phyloP scores from a whole-genome alignment of 2,113 vertebrate genomes.

The Ginglymostoma cirratum region DNA sequence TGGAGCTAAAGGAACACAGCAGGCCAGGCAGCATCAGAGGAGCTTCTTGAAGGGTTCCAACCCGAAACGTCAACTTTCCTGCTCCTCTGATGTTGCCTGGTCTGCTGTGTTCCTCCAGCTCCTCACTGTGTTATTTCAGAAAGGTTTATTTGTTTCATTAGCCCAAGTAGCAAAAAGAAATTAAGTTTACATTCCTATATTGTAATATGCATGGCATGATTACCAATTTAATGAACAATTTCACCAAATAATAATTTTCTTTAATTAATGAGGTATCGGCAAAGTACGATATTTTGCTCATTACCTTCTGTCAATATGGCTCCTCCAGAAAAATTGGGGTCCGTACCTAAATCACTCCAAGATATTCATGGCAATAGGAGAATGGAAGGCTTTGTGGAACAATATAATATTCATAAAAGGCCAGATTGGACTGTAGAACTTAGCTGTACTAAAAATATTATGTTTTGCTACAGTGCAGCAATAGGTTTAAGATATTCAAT shows the following conservation, averaged over 20 bases:
- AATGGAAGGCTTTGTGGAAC: not conserved
- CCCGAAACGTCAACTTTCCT: no score
- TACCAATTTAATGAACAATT: not conserved
- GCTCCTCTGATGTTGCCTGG: no score
- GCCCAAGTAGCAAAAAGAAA: not conserved
- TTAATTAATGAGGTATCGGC: not conserved
- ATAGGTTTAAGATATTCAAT: not conserved
- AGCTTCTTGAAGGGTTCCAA: no score
- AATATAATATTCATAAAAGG: no score
- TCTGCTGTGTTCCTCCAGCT: no score
- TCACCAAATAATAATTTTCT: not conserved
- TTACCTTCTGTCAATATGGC: not conserved
- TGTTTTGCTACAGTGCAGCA: no score
- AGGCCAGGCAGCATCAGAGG: no score
- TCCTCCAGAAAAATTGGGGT: not conserved
- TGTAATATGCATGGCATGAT: not conserved
- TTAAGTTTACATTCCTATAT: not conserved
- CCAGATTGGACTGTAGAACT: no score
- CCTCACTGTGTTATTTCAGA: no score
- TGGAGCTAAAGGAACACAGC: no score
- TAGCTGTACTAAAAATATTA: no score
- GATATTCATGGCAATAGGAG: not conserved
- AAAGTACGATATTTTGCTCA: not conserved
- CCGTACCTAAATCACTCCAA: not conserved
- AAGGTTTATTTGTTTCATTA: not conserved